These are phyloP conservation scores for Ovis aries DNA, from an alignment of 2,113 vertebrate genomes.

Conservation along the genomic window ARS-UI_Ramb_v3.0 NC_056056.1:48835501-48836000, in stretches of 20 bases:
- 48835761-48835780: background rate
- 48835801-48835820: background rate
- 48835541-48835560: background rate
- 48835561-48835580: background rate
- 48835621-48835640: background rate
- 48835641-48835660: conserved; percentile 8
- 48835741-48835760: background rate
- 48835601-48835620: background rate
- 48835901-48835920: background rate
- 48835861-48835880: background rate
- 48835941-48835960: background rate
- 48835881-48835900: background rate
- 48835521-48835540: background rate
- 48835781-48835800: background rate
- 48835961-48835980: background rate
- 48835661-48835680: background rate
- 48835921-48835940: background rate
- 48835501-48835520: background rate
- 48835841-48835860: background rate
- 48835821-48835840: background rate
- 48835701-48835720: background rate
- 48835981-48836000: background rate
- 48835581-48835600: background rate
- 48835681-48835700: background rate
- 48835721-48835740: background rate